Conservation (phyloP, 2,888 invertebrate genomes). For the Netelia virgata region DNA sequence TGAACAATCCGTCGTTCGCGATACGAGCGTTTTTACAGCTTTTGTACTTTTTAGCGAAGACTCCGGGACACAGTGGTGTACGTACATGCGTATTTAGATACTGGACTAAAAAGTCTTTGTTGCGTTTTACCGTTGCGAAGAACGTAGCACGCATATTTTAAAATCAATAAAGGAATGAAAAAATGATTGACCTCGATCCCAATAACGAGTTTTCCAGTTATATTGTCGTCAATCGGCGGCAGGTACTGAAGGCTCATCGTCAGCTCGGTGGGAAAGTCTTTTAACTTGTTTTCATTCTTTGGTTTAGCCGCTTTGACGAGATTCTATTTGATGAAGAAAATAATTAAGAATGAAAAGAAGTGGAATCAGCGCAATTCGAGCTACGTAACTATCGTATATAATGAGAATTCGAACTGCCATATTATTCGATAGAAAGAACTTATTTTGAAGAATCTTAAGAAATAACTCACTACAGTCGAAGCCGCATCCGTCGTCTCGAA, state of each 20-base stretch:
- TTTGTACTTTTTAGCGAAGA: no score
- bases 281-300: conserved; percentile 76
- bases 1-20: no score
- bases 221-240: conserved; percentile 78
- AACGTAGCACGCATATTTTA: no score
- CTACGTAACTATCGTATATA: not conserved
- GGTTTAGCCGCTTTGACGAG: conserved; percentile 77
- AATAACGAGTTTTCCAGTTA: conserved; percentile 81
- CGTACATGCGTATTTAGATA: no score
- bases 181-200: conserved; percentile 80
- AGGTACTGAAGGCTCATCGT: conserved; percentile 83
- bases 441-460: not conserved
- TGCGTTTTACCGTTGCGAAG: no score
- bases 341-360: not conserved
- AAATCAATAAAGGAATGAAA: not conserved
- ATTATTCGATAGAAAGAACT: not conserved
- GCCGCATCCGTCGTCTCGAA: conserved; percentile 62
- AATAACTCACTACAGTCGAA: conserved; percentile 62
- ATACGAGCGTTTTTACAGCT: no score
- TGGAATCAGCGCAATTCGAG: not conserved
- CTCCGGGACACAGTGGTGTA: no score
- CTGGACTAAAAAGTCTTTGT: no score
- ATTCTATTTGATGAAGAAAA: conserved; percentile 72
- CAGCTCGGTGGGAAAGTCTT: conserved; percentile 81
- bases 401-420: not conserved